Percentiles rank a stretch among this genome's conserved stretches.
Conservation (phyloP, 2,797 vertebrate genomes). For the Spinibarbus caldwelli region DNA sequence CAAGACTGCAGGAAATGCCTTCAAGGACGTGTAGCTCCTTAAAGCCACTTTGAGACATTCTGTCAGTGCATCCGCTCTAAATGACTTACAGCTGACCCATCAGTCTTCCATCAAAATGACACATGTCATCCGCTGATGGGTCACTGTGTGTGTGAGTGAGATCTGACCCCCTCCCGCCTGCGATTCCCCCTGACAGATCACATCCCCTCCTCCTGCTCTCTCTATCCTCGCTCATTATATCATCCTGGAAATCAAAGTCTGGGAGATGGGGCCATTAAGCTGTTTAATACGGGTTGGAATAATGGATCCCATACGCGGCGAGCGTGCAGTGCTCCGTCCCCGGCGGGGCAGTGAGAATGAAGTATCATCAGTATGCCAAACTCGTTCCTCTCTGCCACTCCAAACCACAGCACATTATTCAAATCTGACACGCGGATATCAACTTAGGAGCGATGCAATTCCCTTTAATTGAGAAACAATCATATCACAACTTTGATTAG, state of each 20-base stretch:
- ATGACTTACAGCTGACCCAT: constrained; percentile 30
- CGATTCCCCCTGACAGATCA: constrained; percentile 40
- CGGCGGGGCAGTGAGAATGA: constrained; percentile 40
- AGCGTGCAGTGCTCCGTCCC: constrained; percentile 25
- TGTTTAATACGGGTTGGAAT: constrained; percentile 54
- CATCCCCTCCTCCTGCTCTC: constrained; percentile 29
- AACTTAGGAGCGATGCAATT: constrained; percentile 60
- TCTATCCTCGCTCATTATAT: constrained; percentile 55
- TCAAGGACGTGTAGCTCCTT: constrained; percentile 28
- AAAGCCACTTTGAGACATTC: background rate
- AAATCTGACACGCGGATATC: constrained; percentile 70
- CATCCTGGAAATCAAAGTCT: constrained; percentile 59
- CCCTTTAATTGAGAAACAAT: constrained; percentile 69
- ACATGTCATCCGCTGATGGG: constrained; percentile 25
- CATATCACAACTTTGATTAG: constrained; percentile 58
- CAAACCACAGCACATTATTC: constrained; percentile 64
- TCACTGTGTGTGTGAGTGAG: constrained; percentile 23
- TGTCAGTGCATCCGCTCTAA: constrained; percentile 10
- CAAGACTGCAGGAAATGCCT: constrained; percentile 34
- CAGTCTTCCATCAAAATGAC: constrained; percentile 55
- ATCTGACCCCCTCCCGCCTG: constrained; percentile 24
- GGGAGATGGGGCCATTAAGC: constrained; percentile 57
- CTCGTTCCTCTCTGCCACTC: constrained; percentile 54
- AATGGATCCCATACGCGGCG: constrained; percentile 50
- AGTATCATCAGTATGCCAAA: constrained; percentile 62